Evolutionary conservation across 2,113 vertebrate species (phyloP).

Genomic region (Bujurquina vittata): DNA sequence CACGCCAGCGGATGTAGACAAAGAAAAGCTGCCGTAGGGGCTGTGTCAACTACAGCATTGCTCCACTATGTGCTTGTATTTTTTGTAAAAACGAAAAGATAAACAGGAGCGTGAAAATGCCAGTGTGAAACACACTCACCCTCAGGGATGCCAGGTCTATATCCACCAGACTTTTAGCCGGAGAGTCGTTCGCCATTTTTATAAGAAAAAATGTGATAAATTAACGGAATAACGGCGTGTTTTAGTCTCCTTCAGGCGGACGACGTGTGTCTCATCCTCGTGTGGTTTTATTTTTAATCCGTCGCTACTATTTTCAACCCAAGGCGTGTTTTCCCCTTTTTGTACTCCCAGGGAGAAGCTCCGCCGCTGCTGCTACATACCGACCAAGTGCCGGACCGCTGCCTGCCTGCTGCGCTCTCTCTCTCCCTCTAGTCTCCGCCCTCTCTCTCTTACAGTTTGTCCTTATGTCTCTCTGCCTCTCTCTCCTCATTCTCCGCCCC

Average conservation of each 20-base stretch:
- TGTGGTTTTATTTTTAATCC: conserved; percentile 22
- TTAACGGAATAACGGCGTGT: conserved; percentile 31
- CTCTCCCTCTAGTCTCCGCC: conserved; percentile 9
- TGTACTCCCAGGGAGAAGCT: conserved; percentile 47
- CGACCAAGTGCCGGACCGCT: conserved; percentile 58
- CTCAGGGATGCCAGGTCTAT: conserved; percentile 93
- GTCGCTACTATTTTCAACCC: conserved; percentile 1
- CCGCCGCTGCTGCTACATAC: conserved; percentile 79
- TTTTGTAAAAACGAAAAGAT: neutral
- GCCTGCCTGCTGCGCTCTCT: neutral
- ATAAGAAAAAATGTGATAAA: conserved; percentile 56
- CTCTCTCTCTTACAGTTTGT: conserved; percentile 1
- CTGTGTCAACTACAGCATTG: conserved; percentile 32
- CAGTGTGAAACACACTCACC: conserved; percentile 78
- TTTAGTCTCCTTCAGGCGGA: conserved; percentile 55
- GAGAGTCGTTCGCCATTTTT: conserved; percentile 97
- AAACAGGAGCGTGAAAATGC: neutral
- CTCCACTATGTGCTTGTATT: too few species aligned
- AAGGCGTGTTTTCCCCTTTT: conserved; percentile 42
- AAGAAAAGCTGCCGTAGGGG: conserved; percentile 62
- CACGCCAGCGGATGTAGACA: conserved; percentile 69
- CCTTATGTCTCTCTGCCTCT: conserved; percentile 6
- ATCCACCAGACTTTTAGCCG: conserved; percentile 95
- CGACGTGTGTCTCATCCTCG: conserved; percentile 59
- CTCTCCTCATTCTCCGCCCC: conserved; percentile 14